These are phyloP conservation scores for Ictalurus furcatus DNA, from an alignment of 2,113 vertebrate genomes.

Conservation along the genomic window DNA sequence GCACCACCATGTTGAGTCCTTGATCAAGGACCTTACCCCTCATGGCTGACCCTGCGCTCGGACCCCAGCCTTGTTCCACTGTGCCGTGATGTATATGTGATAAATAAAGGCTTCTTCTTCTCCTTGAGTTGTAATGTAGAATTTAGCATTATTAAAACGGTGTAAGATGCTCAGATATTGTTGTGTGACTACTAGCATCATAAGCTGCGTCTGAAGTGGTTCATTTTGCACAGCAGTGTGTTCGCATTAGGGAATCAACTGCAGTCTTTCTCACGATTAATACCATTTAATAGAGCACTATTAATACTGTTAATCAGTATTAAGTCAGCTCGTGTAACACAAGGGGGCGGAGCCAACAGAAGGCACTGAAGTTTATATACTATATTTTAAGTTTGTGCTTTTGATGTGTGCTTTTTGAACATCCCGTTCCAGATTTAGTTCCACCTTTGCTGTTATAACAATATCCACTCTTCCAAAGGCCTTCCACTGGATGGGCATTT, in stretches of 20 bases:
- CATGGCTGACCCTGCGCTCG: too few species aligned
- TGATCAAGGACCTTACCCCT: too few species aligned
- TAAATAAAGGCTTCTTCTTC: too few species aligned
- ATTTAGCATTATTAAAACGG: too few species aligned
- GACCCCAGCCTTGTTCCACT: too few species aligned
- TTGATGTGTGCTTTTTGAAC: neutral
- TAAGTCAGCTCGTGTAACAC: neutral
- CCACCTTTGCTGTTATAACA: neutral
- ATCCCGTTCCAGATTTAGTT: neutral
- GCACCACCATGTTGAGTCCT: too few species aligned
- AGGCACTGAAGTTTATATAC: neutral
- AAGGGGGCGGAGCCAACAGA: neutral
- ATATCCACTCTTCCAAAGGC: neutral
- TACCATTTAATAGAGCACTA: neutral
- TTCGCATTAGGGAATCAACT: neutral
- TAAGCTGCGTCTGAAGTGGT: too few species aligned
- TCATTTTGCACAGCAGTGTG: neutral
- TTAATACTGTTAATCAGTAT: neutral
- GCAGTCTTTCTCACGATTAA: neutral
- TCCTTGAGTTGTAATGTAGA: too few species aligned
- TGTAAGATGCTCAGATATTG: too few species aligned
- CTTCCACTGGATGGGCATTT: neutral
- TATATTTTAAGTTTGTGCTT: neutral
- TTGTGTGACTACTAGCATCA: too few species aligned
- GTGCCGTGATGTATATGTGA: too few species aligned